Base-by-base conservation (phyloP, 1,140 invertebrate species). In the Euwallacea fornicatus region DNA sequence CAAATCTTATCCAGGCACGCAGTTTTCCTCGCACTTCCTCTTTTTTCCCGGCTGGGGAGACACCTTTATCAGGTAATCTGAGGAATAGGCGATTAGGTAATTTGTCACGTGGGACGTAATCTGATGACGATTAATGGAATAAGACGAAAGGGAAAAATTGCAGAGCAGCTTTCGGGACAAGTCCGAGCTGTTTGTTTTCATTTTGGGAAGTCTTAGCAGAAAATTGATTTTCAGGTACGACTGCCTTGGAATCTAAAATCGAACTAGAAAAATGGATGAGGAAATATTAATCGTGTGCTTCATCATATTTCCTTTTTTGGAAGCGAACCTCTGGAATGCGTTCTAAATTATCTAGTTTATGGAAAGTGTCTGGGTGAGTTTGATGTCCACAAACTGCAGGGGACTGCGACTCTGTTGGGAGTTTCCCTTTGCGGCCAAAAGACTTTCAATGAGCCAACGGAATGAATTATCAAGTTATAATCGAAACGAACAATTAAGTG, bases 21-120 rank as follows among this genome's bases (percentile, higher is more conserved):
- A 62, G 68, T 70, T 70, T 33, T 70, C 61, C 47, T 50, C 41
- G 60, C 59, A 61, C 59, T 69, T 69, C 13, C 59, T 64, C 43
- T 56, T 64, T 60, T 63, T 70, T 59, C 41, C 53, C 15, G 7
- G 59, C 42, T 66, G 42, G 68, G 68, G 63, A 71, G 64, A 42
- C 56, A 71, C 70, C 63, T 60, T 33, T 66, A 71, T 71, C 70
- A 71, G 70, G 70, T 71, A 66, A 71, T 71, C 70, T 71, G 58
- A 64, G 70, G 64, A 62, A 71, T 71, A 59, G 70, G n/a, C 70
- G 70, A 71, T 71, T 66, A 71, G 70, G 70, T 63, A 71, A 71
- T 71, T 71, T 71, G 70, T 71, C 70, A 71, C 62, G 62, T 56
- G 70, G 64, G 63, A 42, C 43, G 70, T 63, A 71, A 71, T 66